Base-by-base conservation (phyloP, 2,113 vertebrate species). In the Pelecanoides urinatrix region DNA sequence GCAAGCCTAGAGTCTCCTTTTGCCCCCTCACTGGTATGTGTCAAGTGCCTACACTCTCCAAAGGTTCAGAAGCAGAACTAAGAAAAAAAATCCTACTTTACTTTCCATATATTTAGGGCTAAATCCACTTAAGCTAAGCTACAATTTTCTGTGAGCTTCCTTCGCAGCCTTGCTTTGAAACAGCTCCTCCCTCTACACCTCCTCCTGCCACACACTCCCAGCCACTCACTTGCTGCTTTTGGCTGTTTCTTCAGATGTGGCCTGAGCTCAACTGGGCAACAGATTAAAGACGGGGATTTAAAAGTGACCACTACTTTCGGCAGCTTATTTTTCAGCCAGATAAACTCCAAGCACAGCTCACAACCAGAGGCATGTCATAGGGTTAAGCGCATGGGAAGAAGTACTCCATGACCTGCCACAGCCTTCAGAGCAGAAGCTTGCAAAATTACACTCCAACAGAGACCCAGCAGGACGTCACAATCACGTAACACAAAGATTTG, bases 401-500 rank as follows among this genome's bases (percentile, higher is more conserved):
- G 7, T 5, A 5, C 11, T 32, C 55, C 1, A 0, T 40, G 42
- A 61, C 9, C 53, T 12, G 0, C 12, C 53, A 30, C 21, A 45
- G 61, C n/a, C 49, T 65, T 36, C 63, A 59, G 16, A 80, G 63
- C 67, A 79, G 20, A 56, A 14, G 53, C 23, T 65, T 21, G 20
- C 49, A 68, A 38, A 79, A 44, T 26, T 29, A 27, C 3, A 1
- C 20, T 52, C 34, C 30, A 72, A 8, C 30, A 77, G 49, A 61
- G 29, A 55, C 9, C 55, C 58, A 68, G 26, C 53, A 62, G 53
- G 55, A 30, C 7, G 0, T 5, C 3, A 1, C 42, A 36, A 10
- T 2, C 3, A 2, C 1, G 0, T 4, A 59, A 52, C 0, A 3
- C 44, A 44, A 27, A 65, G 20, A 17, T 58, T 61, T 18, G 3